Conservation (phyloP, 2,797 vertebrate species). For the Arrhamphus sclerolepis region DNA sequence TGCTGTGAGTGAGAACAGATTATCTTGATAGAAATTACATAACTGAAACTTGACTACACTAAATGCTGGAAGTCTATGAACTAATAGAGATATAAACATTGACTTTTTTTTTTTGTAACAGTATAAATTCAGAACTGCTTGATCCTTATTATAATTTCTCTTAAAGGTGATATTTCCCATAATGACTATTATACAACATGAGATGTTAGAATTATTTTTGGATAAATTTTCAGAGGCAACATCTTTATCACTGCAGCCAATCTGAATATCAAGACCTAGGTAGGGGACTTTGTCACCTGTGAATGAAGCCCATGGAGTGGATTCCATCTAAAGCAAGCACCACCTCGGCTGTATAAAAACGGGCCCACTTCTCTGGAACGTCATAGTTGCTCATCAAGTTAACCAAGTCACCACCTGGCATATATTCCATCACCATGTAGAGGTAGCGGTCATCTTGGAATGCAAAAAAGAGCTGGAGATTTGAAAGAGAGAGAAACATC, state of each 20-base stretch:
- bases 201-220: too few species aligned
- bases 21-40: too few species aligned
- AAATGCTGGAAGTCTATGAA: too few species aligned
- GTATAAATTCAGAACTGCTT: too few species aligned
- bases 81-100: too few species aligned
- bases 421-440: conserved; percentile 99
- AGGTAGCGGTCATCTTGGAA: conserved; percentile 99
- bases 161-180: too few species aligned
- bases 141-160: too few species aligned
- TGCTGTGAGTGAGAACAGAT: too few species aligned
- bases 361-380: conserved; percentile 97
- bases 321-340: conserved; percentile 97
- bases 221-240: too few species aligned
- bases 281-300: conserved; percentile 82
- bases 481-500: not conserved
- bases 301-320: conserved; percentile 99
- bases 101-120: too few species aligned
- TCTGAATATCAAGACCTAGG: not conserved
- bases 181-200: too few species aligned
- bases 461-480: conserved; percentile 91
- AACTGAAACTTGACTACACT: too few species aligned
- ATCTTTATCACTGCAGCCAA: not conserved
- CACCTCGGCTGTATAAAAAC: conserved; percentile 98
- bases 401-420: conserved; percentile 97
- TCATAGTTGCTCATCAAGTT: conserved; percentile 99